A percentile compares a stretch with the other conserved stretches of the same genome.
These are phyloP conservation scores for Myotis pilosus DNA, from an alignment of 2,797 vertebrate species.

Conservation along the genomic window DNA sequence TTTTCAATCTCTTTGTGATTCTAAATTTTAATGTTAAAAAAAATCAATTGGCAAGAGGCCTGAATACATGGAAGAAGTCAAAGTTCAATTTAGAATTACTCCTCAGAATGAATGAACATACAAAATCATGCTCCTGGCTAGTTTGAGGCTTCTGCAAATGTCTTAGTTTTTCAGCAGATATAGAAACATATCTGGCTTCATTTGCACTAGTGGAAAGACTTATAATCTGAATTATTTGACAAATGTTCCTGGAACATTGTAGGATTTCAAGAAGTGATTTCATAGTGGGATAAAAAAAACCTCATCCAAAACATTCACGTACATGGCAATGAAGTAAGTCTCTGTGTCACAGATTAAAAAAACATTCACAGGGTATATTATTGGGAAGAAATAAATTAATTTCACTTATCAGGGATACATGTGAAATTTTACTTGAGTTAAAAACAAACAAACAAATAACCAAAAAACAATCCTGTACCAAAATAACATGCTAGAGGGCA, in stretches of 20 bases:
- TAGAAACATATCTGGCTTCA: neutral
- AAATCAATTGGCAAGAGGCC: neutral
- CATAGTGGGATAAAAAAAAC: neutral
- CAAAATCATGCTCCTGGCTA: neutral
- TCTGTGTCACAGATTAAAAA: neutral
- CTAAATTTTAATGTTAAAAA: neutral
- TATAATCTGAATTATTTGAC: neutral
- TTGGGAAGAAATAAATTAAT: neutral
- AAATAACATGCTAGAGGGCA: neutral
- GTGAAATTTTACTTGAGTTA: neutral
- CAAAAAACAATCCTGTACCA: neutral
- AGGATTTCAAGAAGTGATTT: neutral
- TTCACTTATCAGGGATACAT: neutral
- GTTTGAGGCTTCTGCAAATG: neutral
- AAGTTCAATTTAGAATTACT: neutral
- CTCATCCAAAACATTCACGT: neutral
- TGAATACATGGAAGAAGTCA: neutral
- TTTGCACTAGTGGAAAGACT: neutral
- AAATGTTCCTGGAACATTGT: neutral
- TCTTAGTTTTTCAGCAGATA: neutral
- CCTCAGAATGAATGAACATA: neutral
- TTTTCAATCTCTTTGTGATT: conserved; percentile 3
- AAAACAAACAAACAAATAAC: neutral
- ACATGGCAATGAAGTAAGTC: neutral
- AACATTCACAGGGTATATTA: neutral